A percentile compares a stretch with the other conserved stretches of the same genome.
Evolutionary conservation across 2,888 invertebrate species (phyloP).

Genomic region (Agriotes lineatus): DNA sequence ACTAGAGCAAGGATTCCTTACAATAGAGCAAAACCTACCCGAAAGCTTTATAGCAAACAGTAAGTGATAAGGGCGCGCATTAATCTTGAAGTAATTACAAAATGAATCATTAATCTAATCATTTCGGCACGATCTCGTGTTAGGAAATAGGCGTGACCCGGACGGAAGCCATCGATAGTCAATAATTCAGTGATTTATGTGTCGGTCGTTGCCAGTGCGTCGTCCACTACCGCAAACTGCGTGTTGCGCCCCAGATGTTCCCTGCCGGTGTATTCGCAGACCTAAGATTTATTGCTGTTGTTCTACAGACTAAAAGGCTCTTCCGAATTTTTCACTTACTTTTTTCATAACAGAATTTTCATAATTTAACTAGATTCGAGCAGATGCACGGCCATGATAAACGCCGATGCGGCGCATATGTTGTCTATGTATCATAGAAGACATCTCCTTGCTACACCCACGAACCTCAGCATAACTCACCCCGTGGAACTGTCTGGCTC

Average conservation of each 20-base stretch:
- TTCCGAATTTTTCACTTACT: constrained; percentile 31
- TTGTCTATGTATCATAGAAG: constrained; percentile 34
- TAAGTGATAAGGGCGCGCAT: constrained; percentile 27
- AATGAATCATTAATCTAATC: constrained; percentile 44
- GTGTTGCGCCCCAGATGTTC: constrained; percentile 58
- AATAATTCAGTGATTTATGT: constrained; percentile 61
- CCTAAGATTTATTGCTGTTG: constrained; percentile 55
- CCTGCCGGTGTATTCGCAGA: constrained; percentile 52
- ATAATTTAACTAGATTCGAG: constrained; percentile 19
- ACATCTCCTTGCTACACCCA: constrained; percentile 32
- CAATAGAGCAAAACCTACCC: not conserved
- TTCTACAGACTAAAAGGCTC: constrained; percentile 49
- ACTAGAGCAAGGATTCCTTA: too few species aligned
- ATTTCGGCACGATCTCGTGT: constrained; percentile 52
- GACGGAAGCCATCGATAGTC: constrained; percentile 65
- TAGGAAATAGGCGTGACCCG: constrained; percentile 61
- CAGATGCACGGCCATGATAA: constrained; percentile 32
- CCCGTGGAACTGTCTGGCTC: constrained; percentile 35
- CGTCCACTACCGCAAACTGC: constrained; percentile 56
- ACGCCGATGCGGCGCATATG: constrained; percentile 33
- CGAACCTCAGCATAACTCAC: constrained; percentile 36
- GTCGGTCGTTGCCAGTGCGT: constrained; percentile 51
- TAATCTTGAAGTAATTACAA: constrained; percentile 35
- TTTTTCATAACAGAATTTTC: constrained; percentile 24
- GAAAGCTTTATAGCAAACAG: not conserved